These are phyloP conservation scores for Mormyrus lacerda DNA, from an alignment of 2,113 vertebrate species.

Conservation along the genomic window DNA sequence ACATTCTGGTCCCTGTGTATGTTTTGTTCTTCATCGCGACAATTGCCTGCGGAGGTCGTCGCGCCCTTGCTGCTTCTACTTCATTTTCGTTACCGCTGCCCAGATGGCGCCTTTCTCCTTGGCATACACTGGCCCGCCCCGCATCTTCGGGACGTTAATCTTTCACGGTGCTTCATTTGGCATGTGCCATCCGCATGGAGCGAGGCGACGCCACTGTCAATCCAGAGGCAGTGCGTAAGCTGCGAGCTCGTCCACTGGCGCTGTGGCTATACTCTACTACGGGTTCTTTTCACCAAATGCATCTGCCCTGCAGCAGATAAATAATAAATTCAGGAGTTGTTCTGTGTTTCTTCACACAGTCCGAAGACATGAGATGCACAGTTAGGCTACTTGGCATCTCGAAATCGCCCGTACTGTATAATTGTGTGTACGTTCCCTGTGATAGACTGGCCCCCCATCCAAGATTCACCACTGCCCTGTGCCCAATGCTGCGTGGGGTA, in stretches of 20 bases:
- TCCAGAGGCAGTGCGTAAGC: conserved; percentile 29
- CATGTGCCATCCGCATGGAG: background rate
- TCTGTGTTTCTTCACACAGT: background rate
- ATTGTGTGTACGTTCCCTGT: background rate
- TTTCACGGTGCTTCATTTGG: background rate
- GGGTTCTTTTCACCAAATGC: background rate
- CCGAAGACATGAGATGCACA: background rate
- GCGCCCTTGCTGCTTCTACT: background rate
- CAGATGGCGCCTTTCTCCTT: background rate
- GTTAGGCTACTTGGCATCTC: background rate
- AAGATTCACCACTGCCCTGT: background rate
- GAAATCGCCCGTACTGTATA: background rate
- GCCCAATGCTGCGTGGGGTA: background rate
- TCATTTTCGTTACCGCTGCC: background rate
- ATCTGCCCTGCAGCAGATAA: background rate
- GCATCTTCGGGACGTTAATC: background rate
- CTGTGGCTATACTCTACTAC: conserved; percentile 10
- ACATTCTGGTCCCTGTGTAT: conserved; percentile 21
- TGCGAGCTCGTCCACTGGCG: conserved; percentile 47
- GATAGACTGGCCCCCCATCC: background rate
- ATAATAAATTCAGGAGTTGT: background rate
- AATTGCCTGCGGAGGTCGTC: conserved; percentile 36
- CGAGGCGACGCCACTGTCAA: conserved; percentile 23
- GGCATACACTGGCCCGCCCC: background rate
- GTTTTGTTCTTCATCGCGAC: conserved; percentile 14